Base-by-base conservation (phyloP, 2,888 invertebrate species). In the Drosophila nigricruria region DNA sequence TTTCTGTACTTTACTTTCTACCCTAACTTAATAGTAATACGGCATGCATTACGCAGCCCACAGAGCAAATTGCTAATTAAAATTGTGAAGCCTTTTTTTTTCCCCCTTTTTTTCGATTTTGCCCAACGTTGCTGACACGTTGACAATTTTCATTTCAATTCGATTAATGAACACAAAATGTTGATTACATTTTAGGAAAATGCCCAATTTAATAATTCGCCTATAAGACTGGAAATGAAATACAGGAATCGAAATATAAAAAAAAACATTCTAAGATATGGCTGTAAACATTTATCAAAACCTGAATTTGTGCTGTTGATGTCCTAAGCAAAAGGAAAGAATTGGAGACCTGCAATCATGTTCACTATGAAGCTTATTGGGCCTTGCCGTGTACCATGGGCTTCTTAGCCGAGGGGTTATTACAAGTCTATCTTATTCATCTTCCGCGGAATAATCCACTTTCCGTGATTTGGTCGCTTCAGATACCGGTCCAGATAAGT, bases 41-140 rank as follows among this genome's bases (percentile, higher is more conserved):
- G 49, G 53, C 50, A 70, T 52, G 20, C 16, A 20, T 25, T 8
- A n/a, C 38, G 18, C 47, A 56, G 12, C 1, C 58, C 42, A 23
- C 52, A 42, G 49, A 32, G n/a, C n/a, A 77, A 77, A 75, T 79
- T 71, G 82, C 72, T 75, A 84, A 83, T 83, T 87, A 79, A 84
- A 81, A 84, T 67, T 82, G 72, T 45, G 50, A 34, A 60, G 16
- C 20, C 16, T 2, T 40, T 61, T 67, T 57, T 57, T n/a, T n/a
- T n/a, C n/a, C 23, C n/a, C 38, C 34, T 34, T n/a, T 34, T 40
- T 53, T 36, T 38, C 12, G 36, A 16, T 10, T 32, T 52, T 53
- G 32, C 10, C 23, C 32, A 49, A 34, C 27, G 42, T 20, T 23
- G 57, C 34, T 66, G 81, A 81, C 71, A 74, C 30, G 30, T 10